Evolutionary conservation across 2,888 invertebrate species (phyloP).

Genomic region (Deroplatys truncata): DNA sequence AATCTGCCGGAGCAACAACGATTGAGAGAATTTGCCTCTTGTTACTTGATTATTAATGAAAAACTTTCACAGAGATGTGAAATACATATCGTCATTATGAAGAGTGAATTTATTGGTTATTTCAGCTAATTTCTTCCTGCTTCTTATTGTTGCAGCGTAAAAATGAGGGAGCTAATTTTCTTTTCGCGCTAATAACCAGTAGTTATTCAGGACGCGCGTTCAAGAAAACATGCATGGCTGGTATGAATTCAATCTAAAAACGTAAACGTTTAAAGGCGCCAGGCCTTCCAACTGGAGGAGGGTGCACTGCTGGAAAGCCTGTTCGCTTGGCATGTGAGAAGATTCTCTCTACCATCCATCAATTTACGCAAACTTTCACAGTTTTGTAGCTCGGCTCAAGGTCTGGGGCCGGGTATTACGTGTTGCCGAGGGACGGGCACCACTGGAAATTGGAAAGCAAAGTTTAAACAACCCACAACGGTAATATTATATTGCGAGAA

Average conservation of each 20-base stretch:
- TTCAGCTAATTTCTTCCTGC: too few species aligned
- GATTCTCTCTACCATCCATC: constrained; percentile 16
- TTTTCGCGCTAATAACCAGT: too few species aligned
- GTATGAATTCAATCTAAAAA: background rate
- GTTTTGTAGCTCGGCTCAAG: background rate
- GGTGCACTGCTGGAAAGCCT: background rate
- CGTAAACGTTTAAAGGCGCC: background rate
- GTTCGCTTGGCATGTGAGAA: background rate
- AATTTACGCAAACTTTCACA: constrained; percentile 19
- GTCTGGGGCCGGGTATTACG: background rate
- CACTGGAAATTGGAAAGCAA: constrained; percentile 22
- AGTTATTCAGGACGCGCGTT: background rate
- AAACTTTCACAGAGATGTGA: too few species aligned
- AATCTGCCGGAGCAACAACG: too few species aligned
- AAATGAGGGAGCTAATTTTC: too few species aligned
- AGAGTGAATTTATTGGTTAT: too few species aligned
- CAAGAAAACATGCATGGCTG: background rate
- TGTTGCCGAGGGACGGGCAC: background rate
- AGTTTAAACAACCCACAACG: constrained; percentile 6
- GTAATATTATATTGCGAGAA: background rate
- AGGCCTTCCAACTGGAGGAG: background rate
- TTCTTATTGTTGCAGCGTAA: too few species aligned
- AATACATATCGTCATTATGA: too few species aligned
- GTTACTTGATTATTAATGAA: too few species aligned
- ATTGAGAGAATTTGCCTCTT: too few species aligned